Evolutionary conservation across 2,888 invertebrate species (phyloP), one percentile per base, ranked within the genome.

Genomic region (Antitype chi): DNA sequence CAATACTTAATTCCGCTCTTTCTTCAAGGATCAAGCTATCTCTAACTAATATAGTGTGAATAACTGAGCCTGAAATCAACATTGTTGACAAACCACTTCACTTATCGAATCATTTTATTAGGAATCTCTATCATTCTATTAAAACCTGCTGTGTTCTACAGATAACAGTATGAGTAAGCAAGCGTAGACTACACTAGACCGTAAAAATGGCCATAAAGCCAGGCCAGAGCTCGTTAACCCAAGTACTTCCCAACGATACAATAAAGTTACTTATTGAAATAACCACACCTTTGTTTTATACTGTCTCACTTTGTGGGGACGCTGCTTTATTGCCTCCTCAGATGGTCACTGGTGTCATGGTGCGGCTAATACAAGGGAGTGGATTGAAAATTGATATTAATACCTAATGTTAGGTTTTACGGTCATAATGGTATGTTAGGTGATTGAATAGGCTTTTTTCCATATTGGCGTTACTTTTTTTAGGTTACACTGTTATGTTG

Each of bases 191-290:
- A 87, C 88, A 84, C 80, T 85, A 81, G 83, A 89, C 89, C 91
- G 89, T 95, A 94, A 95, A 94, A 92, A 89, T 84, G 78, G 85
- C 87, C 89, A 89, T 95, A 94, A 94, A 94, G 89, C 71, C 84
- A 82, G 87, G 90, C 88, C 84, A 87, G 91, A 89, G 86, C 93
- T 93, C 93, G 92, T 94, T 93, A 95, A 91, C 88, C 85, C 88
- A 88, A 92, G 92, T 90, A 93, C 93, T 94, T 93, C 90, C 91
- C 85, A 80, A 78, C 90, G 90, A 92, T 91, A 93, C 93, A 94
- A 94, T 94, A 94, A 94, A 94, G 88, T 93, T 89, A 90, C 93
- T 94, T 94, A 94, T 93, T 94, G 94, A 91, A 93, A 92, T 93
- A 93, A 93, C 92, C 91, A 90, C 94, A 92, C 93, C 93, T 94